These are phyloP conservation scores for Trichechus manatus DNA, from an alignment of 2,113 vertebrate species.

Conservation along the genomic window DNA sequence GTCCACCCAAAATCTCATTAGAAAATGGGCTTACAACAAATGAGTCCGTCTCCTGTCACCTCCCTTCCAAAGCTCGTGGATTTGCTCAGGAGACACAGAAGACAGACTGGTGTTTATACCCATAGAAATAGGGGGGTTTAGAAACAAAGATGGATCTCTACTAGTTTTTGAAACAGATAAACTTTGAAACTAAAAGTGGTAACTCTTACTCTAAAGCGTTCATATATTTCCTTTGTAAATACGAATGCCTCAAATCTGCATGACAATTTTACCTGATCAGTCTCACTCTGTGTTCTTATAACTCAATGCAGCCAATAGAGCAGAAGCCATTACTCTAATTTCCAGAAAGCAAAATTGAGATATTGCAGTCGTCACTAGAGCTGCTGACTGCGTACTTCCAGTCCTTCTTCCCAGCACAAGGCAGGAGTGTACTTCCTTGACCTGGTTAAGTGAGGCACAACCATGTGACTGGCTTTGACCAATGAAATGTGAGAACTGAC, in stretches of 20 bases:
- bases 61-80: not conserved
- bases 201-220: not conserved
- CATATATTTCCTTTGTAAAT: not conserved
- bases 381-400: not conserved
- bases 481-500: not conserved
- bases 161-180: not conserved
- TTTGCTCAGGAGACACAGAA: not conserved
- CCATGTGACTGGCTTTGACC: not conserved
- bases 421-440: not conserved
- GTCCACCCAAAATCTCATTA: not conserved
- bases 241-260: not conserved
- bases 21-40: not conserved
- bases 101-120: not conserved
- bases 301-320: too few species aligned
- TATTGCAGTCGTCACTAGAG: not conserved
- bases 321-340: not conserved
- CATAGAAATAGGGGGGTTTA: not conserved
- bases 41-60: not conserved
- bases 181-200: not conserved
- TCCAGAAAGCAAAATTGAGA: not conserved
- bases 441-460: not conserved
- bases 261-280: not conserved
- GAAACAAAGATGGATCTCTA: not conserved
- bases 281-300: not conserved
- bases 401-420: not conserved